These are phyloP conservation scores for Nowickia ferox DNA, from an alignment of 2,888 invertebrate species.

Conservation along the genomic window DNA sequence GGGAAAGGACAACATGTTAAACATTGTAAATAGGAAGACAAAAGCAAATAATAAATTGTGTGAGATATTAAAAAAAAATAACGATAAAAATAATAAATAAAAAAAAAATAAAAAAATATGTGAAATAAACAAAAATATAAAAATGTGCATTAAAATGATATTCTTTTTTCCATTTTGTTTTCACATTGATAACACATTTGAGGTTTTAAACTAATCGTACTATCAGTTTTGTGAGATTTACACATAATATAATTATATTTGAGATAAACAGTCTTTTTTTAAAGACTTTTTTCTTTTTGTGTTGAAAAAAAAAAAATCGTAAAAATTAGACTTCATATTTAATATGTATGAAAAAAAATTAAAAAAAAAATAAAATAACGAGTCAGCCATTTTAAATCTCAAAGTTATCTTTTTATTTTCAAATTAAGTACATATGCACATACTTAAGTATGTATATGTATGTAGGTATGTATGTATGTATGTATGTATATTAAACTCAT, in stretches of 20 bases:
- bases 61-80: slow-evolving; percentile 6
- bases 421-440: background rate
- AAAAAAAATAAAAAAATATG: slow-evolving; percentile 2
- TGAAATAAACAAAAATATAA: slow-evolving; percentile 6
- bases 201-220: slow-evolving; percentile 4
- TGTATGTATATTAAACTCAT: too few species aligned
- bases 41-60: slow-evolving; percentile 27
- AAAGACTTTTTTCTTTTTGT: background rate
- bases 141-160: slow-evolving; percentile 4
- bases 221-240: slow-evolving; percentile 17
- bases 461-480: too few species aligned
- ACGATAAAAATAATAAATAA: slow-evolving; percentile 25
- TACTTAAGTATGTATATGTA: too few species aligned
- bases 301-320: slow-evolving; percentile 1
- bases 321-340: too few species aligned
- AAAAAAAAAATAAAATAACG: too few species aligned
- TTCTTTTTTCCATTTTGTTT: slow-evolving; percentile 5
- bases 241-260: slow-evolving; percentile 15
- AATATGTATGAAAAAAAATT: too few species aligned
- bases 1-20: slow-evolving; percentile 18
- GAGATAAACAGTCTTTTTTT: slow-evolving; percentile 9
- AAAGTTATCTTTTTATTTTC: too few species aligned
- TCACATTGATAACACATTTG: slow-evolving; percentile 11
- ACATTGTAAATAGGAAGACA: slow-evolving; percentile 41
- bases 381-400: too few species aligned